phyloP scores from a whole-genome alignment of 1,140 invertebrate species.

The Battus philenor region DNA sequence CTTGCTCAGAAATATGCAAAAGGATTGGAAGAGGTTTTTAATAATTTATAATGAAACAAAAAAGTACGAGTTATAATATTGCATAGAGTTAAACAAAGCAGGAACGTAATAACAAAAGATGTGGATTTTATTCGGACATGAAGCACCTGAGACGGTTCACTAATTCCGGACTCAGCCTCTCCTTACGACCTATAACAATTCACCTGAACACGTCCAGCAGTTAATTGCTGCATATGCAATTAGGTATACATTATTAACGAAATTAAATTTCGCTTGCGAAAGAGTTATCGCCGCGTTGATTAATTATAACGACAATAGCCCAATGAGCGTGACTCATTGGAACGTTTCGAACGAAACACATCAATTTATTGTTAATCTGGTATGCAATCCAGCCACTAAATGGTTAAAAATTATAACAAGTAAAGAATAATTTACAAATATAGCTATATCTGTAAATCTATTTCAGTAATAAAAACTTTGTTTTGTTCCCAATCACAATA shows the following conservation, averaged over 20 bases:
- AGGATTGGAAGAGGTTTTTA: no score
- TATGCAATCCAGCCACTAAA: no score
- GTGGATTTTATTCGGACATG: slow-evolving; percentile 27
- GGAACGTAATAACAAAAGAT: slow-evolving; percentile 24
- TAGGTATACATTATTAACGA: slow-evolving; percentile 50
- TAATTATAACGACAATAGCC: slow-evolving; percentile 58
- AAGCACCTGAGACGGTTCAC: slow-evolving; percentile 48
- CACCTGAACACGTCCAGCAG: slow-evolving; percentile 37
- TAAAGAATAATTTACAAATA: no score
- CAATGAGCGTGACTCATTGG: slow-evolving; percentile 42
- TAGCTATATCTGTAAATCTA: no score
- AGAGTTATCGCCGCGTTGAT: slow-evolving; percentile 40
- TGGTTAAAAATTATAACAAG: no score
- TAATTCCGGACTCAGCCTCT: slow-evolving; percentile 38
- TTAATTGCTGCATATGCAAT: slow-evolving; percentile 59
- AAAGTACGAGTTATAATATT: no score
- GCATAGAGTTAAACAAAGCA: slow-evolving; percentile 11
- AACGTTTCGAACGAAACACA: slow-evolving; percentile 21
- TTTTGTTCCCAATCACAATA: no score
- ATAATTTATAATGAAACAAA: no score
- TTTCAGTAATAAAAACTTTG: no score
- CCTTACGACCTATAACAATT: slow-evolving; percentile 39
- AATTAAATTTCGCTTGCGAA: slow-evolving; percentile 50
- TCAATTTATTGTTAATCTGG: neutral
- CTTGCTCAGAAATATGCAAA: no score